Percentiles rank a stretch among this genome's conserved stretches.
These are phyloP conservation scores for Eidolon helvum DNA, from an alignment of 2,113 vertebrate genomes.

Conservation along the genomic window DNA sequence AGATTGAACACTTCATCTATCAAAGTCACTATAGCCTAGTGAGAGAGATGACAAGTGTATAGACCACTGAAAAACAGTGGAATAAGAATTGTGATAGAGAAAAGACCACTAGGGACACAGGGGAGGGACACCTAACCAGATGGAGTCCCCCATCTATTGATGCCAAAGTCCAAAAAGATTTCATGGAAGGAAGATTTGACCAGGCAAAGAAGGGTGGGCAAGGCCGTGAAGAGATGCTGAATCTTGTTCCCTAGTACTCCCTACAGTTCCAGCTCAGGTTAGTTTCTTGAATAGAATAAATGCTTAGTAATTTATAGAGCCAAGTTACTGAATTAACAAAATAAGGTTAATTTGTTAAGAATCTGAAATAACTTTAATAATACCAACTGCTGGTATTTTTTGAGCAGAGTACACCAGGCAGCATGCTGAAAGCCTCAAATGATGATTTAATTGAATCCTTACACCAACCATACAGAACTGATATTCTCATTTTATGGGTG, in stretches of 20 bases:
- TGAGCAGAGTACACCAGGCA: neutral
- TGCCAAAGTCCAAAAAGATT: neutral
- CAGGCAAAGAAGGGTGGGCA: neutral
- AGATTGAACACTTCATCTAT: neutral
- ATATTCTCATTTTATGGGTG: neutral
- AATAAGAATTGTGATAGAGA: neutral
- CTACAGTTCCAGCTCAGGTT: neutral
- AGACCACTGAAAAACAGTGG: neutral
- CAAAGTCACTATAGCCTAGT: neutral
- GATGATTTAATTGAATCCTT: neutral
- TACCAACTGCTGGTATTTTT: neutral
- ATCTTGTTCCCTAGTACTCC: neutral
- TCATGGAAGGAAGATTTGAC: neutral
- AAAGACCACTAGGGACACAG: neutral
- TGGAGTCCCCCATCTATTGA: neutral
- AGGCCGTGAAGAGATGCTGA: neutral
- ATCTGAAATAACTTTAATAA: neutral
- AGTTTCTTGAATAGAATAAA: neutral
- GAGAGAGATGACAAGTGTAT: neutral
- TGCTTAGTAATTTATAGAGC: neutral
- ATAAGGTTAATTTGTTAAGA: neutral
- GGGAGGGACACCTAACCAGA: neutral
- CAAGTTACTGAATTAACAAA: neutral
- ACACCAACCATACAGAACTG: neutral
- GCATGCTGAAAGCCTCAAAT: neutral